phyloP scores from a whole-genome alignment of 2,888 invertebrate genomes.

The Cantharis nigra region DNA sequence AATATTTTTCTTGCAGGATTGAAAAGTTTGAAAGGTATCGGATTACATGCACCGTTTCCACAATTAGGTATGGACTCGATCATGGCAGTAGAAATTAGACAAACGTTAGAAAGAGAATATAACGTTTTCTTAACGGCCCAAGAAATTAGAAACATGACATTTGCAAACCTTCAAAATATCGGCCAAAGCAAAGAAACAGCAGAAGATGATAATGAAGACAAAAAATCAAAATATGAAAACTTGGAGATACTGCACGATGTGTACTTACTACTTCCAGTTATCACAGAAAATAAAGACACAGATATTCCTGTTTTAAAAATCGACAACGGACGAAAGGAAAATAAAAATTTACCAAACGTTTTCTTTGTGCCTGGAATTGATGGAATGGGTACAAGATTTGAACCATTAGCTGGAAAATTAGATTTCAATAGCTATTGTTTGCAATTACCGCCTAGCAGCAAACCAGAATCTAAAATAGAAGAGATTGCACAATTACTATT shows the following conservation, averaged over 20 bases:
- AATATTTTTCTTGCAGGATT: constrained; percentile 56
- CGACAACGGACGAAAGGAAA: not conserved
- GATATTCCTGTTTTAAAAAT: constrained; percentile 57
- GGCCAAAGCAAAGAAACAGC: not conserved
- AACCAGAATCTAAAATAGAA: constrained; percentile 52
- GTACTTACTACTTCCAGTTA: constrained; percentile 63
- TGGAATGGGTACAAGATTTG: constrained; percentile 62
- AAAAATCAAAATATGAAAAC: constrained; percentile 4
- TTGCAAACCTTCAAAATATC: constrained; percentile 54
- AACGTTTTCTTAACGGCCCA: constrained; percentile 85
- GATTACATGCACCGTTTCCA: constrained; percentile 74
- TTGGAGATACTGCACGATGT: constrained; percentile 43
- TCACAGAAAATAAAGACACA: constrained; percentile 64
- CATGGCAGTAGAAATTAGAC: constrained; percentile 96
- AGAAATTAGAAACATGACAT: constrained; percentile 81
- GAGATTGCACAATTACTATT: constrained; percentile 60
- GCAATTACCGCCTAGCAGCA: constrained; percentile 59
- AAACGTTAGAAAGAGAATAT: constrained; percentile 86
- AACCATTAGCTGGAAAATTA: constrained; percentile 59
- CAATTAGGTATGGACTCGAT: constrained; percentile 97
- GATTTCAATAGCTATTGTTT: constrained; percentile 60
- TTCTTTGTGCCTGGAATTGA: constrained; percentile 72
- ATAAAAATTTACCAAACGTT: constrained; percentile 50
- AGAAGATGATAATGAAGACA: constrained; percentile 41
- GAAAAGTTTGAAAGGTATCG: constrained; percentile 70